Conservation (phyloP, 2,113 vertebrate species). For the Poeciliopsis retropinna region DNA sequence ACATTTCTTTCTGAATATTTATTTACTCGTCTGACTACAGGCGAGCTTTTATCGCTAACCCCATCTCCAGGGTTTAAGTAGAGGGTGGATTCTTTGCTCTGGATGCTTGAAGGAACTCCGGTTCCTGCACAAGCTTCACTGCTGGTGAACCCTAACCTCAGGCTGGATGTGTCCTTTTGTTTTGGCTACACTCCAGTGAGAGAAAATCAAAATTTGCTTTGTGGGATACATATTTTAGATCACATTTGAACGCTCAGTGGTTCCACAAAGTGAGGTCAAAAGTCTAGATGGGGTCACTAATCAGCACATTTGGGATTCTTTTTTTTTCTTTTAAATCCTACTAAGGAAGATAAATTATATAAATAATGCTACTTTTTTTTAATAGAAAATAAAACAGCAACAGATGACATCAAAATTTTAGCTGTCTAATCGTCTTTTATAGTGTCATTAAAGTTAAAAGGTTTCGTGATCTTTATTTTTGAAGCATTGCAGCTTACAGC, state of each 20-base stretch:
- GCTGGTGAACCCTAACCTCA: not conserved
- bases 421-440: too few relatives aligned
- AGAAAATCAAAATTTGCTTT: not conserved
- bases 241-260: not conserved
- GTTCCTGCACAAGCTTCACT: not conserved
- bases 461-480: not conserved
- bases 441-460: too few relatives aligned
- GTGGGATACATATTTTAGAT: not conserved
- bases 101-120: slow-evolving; percentile 8
- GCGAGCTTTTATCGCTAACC: slow-evolving; percentile 53
- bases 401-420: too few relatives aligned
- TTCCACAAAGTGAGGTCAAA: not conserved
- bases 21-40: slow-evolving; percentile 63
- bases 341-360: too few relatives aligned
- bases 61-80: slow-evolving; percentile 27
- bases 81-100: slow-evolving; percentile 26
- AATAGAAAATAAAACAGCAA: too few relatives aligned
- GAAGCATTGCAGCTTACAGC: not conserved
- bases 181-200: not conserved
- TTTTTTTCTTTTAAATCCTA: too few relatives aligned
- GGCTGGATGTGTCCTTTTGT: not conserved
- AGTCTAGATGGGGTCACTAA: not conserved
- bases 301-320: not conserved
- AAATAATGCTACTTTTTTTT: too few relatives aligned
- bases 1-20: slow-evolving; percentile 73